Conservation (phyloP, 35 echinoderm and acorn worm genomes). For the Eucidaris tribuloides region DNA sequence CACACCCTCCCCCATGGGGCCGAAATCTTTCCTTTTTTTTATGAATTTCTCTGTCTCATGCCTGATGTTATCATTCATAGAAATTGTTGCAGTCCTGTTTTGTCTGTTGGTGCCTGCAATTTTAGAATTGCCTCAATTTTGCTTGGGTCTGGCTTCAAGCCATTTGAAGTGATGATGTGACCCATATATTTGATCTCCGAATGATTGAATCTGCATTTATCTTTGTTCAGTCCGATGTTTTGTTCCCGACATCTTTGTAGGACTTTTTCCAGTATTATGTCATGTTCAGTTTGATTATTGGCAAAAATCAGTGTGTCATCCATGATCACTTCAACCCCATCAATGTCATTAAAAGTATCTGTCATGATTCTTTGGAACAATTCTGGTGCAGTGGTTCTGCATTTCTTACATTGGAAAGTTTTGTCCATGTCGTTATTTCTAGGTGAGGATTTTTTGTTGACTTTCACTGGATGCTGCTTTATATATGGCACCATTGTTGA, state of each 20-base stretch:
- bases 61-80: constrained; percentile 24
- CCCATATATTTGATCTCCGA: constrained; percentile 57
- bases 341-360: neutral
- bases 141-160: constrained; percentile 33
- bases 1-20: no score
- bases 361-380: neutral
- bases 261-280: constrained; percentile 18
- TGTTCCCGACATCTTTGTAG: constrained; percentile 32
- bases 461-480: no score
- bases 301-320: neutral
- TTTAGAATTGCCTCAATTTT: constrained; percentile 30
- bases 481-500: no score
- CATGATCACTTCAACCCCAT: neutral
- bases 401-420: no score
- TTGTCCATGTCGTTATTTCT: no score
- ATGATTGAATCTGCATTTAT: constrained; percentile 27
- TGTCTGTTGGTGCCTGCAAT: constrained; percentile 4
- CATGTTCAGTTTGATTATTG: constrained; percentile 40
- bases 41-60: no score
- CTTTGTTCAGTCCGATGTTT: constrained; percentile 24
- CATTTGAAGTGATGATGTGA: constrained; percentile 41
- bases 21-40: no score
- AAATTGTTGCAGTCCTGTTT: constrained; percentile 10
- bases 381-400: no score
- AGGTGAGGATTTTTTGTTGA: no score